Evolutionary conservation across 1,140 invertebrate genomes (phyloP).

Genomic region (Hypsibius dujardini): DNA sequence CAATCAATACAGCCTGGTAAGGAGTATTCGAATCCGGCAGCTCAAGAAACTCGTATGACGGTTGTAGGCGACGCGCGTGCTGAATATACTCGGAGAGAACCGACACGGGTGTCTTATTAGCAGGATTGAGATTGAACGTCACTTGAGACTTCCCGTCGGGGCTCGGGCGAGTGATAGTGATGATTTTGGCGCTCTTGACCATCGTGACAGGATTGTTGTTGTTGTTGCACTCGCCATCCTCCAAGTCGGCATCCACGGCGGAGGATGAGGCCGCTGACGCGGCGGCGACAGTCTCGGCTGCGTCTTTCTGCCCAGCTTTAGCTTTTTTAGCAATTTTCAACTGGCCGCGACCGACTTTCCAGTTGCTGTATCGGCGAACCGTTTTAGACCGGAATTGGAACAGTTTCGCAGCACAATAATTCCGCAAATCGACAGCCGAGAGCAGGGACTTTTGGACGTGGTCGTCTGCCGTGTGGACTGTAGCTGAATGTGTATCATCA

Average conservation of each 20-base stretch:
- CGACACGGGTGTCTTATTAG: background rate
- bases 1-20: background rate
- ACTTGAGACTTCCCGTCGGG: background rate
- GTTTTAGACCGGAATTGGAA: constrained; percentile 26
- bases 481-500: background rate
- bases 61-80: constrained; percentile 17
- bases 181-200: constrained; percentile 14
- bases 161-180: background rate
- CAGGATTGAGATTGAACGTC: background rate
- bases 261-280: too few relatives aligned
- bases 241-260: too few relatives aligned
- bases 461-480: background rate
- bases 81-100: constrained; percentile 17
- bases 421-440: constrained; percentile 22
- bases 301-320: background rate
- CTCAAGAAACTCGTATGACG: background rate
- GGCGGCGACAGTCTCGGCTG: background rate
- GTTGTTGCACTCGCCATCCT: background rate
- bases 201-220: constrained; percentile 10
- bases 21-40: constrained; percentile 20
- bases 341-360: constrained; percentile 25
- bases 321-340: constrained; percentile 17
- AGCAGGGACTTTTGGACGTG: constrained; percentile 22
- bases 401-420: constrained; percentile 24
- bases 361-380: constrained; percentile 25